These are phyloP conservation scores for Atractosteus spatula DNA, from an alignment of 2,113 vertebrate genomes.

Conservation along the genomic window DNA sequence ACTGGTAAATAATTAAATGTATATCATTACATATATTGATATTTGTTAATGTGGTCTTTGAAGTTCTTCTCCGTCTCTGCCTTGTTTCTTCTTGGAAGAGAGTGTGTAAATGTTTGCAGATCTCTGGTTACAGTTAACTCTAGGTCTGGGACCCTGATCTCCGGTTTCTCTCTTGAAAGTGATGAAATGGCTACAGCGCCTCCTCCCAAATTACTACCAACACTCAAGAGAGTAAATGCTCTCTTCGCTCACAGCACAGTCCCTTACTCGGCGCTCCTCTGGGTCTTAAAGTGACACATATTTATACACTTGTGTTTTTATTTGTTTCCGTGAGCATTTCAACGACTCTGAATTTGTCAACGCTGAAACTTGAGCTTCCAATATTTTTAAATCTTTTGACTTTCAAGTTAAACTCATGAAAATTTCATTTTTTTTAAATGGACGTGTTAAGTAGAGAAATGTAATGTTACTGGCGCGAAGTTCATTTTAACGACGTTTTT, in stretches of 20 bases:
- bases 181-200: constrained; percentile 70
- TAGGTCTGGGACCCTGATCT: constrained; percentile 50
- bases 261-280: constrained; percentile 51
- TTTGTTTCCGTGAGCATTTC: too few relatives aligned
- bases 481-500: too few relatives aligned
- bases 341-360: too few relatives aligned
- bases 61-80: constrained; percentile 49
- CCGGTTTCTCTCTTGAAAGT: constrained; percentile 60
- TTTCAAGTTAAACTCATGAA: too few relatives aligned
- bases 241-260: constrained; percentile 54
- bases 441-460: too few relatives aligned
- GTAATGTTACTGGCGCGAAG: too few relatives aligned
- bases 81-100: constrained; percentile 40
- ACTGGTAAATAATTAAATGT: background rate
- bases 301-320: constrained; percentile 1
- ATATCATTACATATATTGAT: background rate
- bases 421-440: too few relatives aligned
- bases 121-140: constrained; percentile 43
- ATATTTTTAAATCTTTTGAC: too few relatives aligned
- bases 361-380: too few relatives aligned
- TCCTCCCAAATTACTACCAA: constrained; percentile 71
- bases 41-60: constrained; percentile 52
- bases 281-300: constrained; percentile 66
- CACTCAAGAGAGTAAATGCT: constrained; percentile 62
- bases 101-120: constrained; percentile 52